Evolutionary conservation across 2,797 vertebrate species (phyloP), one percentile per base, ranked within the genome.

Genomic region (Clarias laeviceps): DNA sequence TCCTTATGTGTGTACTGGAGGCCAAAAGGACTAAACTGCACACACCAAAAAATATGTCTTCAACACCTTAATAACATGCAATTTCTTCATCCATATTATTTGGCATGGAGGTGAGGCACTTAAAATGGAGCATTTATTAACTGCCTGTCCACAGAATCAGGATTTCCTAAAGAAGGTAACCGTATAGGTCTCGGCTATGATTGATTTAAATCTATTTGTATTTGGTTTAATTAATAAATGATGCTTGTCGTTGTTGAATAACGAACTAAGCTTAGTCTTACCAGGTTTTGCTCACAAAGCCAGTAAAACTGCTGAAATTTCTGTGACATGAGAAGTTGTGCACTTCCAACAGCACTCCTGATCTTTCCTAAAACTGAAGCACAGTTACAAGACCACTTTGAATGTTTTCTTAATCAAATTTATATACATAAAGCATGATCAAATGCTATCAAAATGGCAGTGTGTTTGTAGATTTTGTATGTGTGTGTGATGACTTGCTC

Each of bases 271-370:
- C 4, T 80, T 57, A 32, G 1, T 96, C 97, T 96, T 94, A 99
- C 98, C 97, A 99, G 94, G 93, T 99, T 99, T 95, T 99, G 98
- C 91, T 99, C 98, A 96, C 98, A 99, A 78, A 99, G 96, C 98
- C 98, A 99, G 92, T 99, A 99, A 94, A 99, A 99, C 91, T 99
- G 98, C 94, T 99, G 98, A 94, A 99, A 99, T 93, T 99, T 99
- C 95, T 99, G 98, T 89, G 98, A 99, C 98, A 99, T 90, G 54
- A 89, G 84, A 88, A 88, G 89, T 59, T 88, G 86, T 82, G 90
- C 89, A 27, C 86, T 89, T 84, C 86, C 89, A 73, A 90, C 88
- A 74, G 84, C 85, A 85, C 83, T 87, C 80, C 86, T 86, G 86
- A 89, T 89, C 88, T 91, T 87, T 83, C 89, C 88, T 90, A 89